These are phyloP conservation scores for Rotaria magnacalcarata DNA, from an alignment of 2,888 invertebrate species.

Conservation along the genomic window DNA sequence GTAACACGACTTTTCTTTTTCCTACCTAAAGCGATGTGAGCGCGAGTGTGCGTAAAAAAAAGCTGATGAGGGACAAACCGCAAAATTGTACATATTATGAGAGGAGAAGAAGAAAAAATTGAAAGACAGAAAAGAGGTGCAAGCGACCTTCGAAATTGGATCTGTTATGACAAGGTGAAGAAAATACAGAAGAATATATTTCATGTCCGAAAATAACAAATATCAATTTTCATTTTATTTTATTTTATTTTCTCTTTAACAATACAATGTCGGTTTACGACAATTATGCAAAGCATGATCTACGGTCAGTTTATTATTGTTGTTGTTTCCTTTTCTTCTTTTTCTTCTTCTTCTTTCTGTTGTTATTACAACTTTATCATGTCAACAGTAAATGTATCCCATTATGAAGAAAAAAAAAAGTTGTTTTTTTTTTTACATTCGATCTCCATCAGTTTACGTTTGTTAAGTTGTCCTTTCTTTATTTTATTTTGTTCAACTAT, in stretches of 20 bases:
- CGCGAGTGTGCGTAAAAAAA: background rate
- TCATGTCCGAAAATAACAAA: background rate
- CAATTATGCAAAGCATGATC: background rate
- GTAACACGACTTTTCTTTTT: background rate
- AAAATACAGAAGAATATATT: conserved; percentile 22
- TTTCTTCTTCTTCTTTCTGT: background rate
- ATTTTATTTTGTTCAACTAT: background rate
- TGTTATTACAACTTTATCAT: background rate
- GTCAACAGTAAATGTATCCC: background rate
- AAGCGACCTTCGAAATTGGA: conserved; percentile 21
- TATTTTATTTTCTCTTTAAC: background rate
- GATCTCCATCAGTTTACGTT: background rate
- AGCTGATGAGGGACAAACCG: background rate
- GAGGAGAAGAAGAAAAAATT: background rate
- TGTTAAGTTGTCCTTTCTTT: background rate
- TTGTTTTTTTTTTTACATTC: background rate
- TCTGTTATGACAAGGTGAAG: conserved; percentile 30
- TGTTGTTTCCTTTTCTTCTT: background rate
- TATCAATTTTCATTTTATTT: background rate
- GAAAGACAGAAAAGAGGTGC: background rate
- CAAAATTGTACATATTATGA: conserved; percentile 11
- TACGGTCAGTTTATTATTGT: conserved; percentile 11
- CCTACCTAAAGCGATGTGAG: background rate
- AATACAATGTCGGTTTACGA: background rate
- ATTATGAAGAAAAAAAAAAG: background rate